phyloP scores from a whole-genome alignment of 1,140 invertebrate species.

The Aphidius gifuensis region DNA sequence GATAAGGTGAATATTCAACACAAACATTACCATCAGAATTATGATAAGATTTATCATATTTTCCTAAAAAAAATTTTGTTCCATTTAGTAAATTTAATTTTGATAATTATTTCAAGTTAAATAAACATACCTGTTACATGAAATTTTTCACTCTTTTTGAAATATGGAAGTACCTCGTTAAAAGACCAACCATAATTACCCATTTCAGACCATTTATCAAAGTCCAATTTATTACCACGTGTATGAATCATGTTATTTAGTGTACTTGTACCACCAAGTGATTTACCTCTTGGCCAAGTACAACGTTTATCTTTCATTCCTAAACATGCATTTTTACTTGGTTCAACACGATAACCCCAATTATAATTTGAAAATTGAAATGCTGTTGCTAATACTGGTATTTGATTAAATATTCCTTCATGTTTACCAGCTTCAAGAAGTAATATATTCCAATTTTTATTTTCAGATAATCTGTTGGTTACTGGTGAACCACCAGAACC shows the following conservation, averaged over 20 bases:
- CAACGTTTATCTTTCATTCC: constrained; percentile 53
- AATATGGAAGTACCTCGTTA: constrained; percentile 62
- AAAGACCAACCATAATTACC: constrained; percentile 69
- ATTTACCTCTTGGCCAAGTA: constrained; percentile 55
- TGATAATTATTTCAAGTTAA: constrained; percentile 39
- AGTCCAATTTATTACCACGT: constrained; percentile 71
- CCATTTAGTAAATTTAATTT: constrained; percentile 29
- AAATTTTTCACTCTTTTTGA: constrained; percentile 59
- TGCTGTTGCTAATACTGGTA: constrained; percentile 51
- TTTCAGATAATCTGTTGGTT: constrained; percentile 60
- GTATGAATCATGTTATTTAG: constrained; percentile 75
- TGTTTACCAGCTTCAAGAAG: constrained; percentile 54
- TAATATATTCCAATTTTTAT: constrained; percentile 52
- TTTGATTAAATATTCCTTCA: constrained; percentile 52
- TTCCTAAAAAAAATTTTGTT: constrained; percentile 28
- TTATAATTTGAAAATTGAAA: constrained; percentile 56
- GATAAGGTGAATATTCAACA: constrained; percentile 50
- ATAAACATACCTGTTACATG: constrained; percentile 51
- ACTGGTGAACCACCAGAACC: constrained; percentile 64
- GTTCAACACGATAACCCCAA: constrained; percentile 62
- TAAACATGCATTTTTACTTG: constrained; percentile 65
- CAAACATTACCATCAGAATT: constrained; percentile 48
- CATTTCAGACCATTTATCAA: constrained; percentile 66
- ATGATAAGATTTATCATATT: constrained; percentile 53
- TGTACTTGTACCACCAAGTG: constrained; percentile 70